Base-by-base conservation (phyloP, 2,113 vertebrate genomes). In the Eulemur rufifrons region DNA sequence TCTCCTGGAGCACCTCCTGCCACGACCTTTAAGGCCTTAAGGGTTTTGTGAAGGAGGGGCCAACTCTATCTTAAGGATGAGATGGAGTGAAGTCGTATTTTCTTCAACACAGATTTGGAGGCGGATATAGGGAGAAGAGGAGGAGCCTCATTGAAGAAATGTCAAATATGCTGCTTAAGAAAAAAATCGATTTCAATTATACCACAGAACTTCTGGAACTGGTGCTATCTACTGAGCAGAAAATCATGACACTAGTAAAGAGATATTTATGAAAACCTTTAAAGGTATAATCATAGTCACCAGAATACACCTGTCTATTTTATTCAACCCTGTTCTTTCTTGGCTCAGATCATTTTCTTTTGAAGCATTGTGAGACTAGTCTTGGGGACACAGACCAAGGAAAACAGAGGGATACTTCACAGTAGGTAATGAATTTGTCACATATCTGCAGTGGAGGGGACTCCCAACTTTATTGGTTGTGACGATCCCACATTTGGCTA, bases 141-240 rank as follows among this genome's bases (percentile, higher is more conserved):
- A 52, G 42, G 32, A 32, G 34, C 15, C 25, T 92, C n/a, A n/a
- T 0, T 66, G 73, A 95, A 77, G 52, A 89, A 86, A 93, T 42
- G 47, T 56, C 76, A 73, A 81, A 85, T 68, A 25, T 37, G 50
- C 45, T 74, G 23, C 66, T 86, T 63, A 78, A 90, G 64, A 39
- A 47, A 89, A 88, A 90, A 94, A 93, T 96, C 47, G 78, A 86
- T 94, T 96, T 94, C 82, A 95, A 96, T 94, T 91, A 93, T 66
- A 84, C 94, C 78, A 82, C 34, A 56, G 77, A 85, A 91, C 50
- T 91, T 93, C 39, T 96, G 92, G 81, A 96, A 95, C 61, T 68
- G 39, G 54, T 63, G 63, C 78, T 85, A 12, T 78, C 73, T 93
- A 83, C 59, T 39, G 89, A 95, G 91, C 8, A 88, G 89, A 95